Evolutionary conservation across 2,888 invertebrate genomes (phyloP).

Genomic region (Drosophila incognita): DNA sequence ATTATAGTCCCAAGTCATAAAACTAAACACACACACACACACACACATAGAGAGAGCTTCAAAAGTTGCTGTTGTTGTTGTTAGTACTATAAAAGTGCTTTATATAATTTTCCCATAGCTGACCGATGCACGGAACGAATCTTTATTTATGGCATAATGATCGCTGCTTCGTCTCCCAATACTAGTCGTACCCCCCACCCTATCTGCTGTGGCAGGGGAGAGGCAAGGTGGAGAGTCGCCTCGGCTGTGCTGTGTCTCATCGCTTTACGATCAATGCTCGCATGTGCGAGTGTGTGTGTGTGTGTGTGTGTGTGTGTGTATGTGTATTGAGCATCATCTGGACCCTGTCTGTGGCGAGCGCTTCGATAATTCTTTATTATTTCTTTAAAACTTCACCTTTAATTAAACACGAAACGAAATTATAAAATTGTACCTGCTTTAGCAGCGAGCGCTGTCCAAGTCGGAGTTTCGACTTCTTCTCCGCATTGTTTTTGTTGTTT

Average conservation of each 20-base stretch:
- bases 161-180: constrained; percentile 55
- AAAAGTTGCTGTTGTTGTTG: constrained; percentile 25
- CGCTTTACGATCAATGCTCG: constrained; percentile 74
- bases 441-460: constrained; percentile 52
- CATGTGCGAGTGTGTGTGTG: constrained; percentile 24
- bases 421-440: constrained; percentile 81
- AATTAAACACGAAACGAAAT: constrained; percentile 81
- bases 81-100: constrained; percentile 64
- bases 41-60: constrained; percentile 40
- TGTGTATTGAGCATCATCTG: constrained; percentile 60
- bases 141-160: constrained; percentile 81
- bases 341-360: constrained; percentile 46
- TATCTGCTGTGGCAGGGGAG: background rate
- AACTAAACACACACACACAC: constrained; percentile 33
- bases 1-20: constrained; percentile 56
- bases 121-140: constrained; percentile 71
- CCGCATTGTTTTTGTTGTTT: constrained; percentile 30
- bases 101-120: constrained; percentile 75
- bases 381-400: constrained; percentile 81
- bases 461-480: constrained; percentile 38
- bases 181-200: constrained; percentile 16
- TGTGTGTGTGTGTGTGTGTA: constrained; percentile 28
- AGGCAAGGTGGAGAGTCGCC: constrained; percentile 4
- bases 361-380: constrained; percentile 81
- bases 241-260: constrained; percentile 50